Percentiles rank a stretch among this genome's conserved stretches.
These are phyloP conservation scores for Trachythela sp. DNA, from an alignment of 64 coral and sea anemone species.

Conservation along the genomic window DNA sequence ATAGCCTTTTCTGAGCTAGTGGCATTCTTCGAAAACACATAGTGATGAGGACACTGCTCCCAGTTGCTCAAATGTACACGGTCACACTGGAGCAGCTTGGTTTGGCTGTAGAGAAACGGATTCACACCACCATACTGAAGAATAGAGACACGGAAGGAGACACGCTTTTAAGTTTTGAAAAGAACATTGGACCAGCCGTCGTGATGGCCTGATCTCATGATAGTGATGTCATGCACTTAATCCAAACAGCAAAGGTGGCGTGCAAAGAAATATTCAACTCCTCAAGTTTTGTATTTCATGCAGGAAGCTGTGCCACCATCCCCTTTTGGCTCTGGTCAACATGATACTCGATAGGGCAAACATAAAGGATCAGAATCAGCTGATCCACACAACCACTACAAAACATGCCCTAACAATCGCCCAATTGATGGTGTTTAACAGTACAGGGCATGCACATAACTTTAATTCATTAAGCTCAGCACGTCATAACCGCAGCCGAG, in stretches of 20 bases:
- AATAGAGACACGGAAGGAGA: neutral
- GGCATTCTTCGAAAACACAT: neutral
- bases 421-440: conserved; percentile 34
- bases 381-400: neutral
- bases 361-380: neutral
- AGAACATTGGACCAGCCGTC: neutral
- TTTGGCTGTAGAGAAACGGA: neutral
- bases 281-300: too few relatives aligned
- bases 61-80: neutral
- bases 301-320: neutral
- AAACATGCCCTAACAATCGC: conserved; percentile 5
- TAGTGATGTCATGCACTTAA: conserved; percentile 5
- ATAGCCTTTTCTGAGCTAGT: conserved; percentile 11
- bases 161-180: neutral
- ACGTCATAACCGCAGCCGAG: conserved; percentile 4
- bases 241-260: neutral
- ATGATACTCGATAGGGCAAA: neutral
- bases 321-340: neutral
- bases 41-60: conserved; percentile 1
- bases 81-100: neutral
- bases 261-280: neutral
- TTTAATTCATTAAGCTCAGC: neutral
- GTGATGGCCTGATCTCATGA: conserved; percentile 2
- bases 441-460: neutral
- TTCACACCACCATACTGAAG: neutral